A percentile compares a stretch with the other conserved stretches of the same genome.
Conservation (phyloP, 2,888 invertebrate species). For the Ochlodes sylvanus region DNA sequence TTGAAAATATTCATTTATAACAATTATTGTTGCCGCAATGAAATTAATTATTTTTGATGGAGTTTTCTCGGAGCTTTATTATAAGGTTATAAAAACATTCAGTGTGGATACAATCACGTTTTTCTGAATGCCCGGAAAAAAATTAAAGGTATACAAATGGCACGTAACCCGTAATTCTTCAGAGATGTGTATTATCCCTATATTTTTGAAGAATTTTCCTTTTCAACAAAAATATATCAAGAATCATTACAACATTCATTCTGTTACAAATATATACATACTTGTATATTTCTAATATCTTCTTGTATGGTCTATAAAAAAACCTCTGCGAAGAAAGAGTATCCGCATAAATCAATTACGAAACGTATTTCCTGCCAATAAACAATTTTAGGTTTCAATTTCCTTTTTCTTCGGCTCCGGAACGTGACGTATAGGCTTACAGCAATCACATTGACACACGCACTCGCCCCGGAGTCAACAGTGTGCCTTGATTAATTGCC, state of each 20-base stretch:
- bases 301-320: neutral
- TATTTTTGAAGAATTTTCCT: too few relatives aligned
- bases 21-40: too few relatives aligned
- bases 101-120: too few relatives aligned
- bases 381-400: constrained; percentile 38
- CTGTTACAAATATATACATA: neutral
- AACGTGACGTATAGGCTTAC: constrained; percentile 47
- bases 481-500: constrained; percentile 18
- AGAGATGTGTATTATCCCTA: too few relatives aligned
- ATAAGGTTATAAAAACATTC: too few relatives aligned
- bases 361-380: constrained; percentile 36
- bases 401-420: constrained; percentile 35
- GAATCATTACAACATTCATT: neutral
- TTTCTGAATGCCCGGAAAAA: too few relatives aligned
- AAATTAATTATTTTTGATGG: too few relatives aligned
- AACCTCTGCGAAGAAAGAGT: neutral
- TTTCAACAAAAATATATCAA: neutral
- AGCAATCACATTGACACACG: constrained; percentile 49
- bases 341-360: constrained; percentile 28
- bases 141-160: too few relatives aligned
- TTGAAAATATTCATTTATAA: too few relatives aligned
- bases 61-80: too few relatives aligned
- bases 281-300: neutral
- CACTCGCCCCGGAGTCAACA: constrained; percentile 15
- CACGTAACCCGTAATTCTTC: too few relatives aligned